Percentiles rank a stretch among this genome's conserved stretches.
Evolutionary conservation across 2,888 invertebrate genomes (phyloP).

Genomic region (Myathropa florea): DNA sequence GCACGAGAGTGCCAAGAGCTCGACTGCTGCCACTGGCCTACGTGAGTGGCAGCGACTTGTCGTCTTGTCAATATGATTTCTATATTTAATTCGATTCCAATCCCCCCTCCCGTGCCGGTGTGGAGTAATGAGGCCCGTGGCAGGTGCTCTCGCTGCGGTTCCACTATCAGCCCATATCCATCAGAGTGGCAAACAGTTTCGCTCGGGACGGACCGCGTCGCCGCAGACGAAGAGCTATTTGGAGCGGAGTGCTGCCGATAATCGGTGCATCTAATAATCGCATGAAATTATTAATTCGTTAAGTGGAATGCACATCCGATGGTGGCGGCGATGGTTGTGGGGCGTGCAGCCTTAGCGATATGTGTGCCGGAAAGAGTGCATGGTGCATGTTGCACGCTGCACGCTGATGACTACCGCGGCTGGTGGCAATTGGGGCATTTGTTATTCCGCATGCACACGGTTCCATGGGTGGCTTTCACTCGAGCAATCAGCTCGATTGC

Average conservation of each 20-base stretch:
- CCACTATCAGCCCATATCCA: conserved; percentile 33
- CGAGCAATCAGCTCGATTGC: neutral
- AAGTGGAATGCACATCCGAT: conserved; percentile 24
- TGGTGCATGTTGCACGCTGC: neutral
- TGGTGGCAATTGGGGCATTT: conserved; percentile 34
- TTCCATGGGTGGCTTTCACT: conserved; percentile 40
- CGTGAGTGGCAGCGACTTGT: conserved; percentile 21
- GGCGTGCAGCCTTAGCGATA: conserved; percentile 1
- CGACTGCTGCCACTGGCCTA: neutral
- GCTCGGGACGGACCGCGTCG: neutral
- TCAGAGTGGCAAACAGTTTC: conserved; percentile 39
- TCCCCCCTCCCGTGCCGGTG: neutral
- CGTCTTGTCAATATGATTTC: conserved; percentile 47
- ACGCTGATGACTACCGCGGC: conserved; percentile 2
- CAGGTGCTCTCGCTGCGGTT: conserved; percentile 5
- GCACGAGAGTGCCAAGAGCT: neutral
- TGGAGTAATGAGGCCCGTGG: conserved; percentile 1
- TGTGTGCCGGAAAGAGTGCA: conserved; percentile 44
- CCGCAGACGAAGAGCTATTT: conserved; percentile 23
- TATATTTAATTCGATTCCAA: conserved; percentile 38
- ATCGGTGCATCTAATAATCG: conserved; percentile 43
- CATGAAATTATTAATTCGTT: conserved; percentile 52
- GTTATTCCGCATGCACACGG: conserved; percentile 30
- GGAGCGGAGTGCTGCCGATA: conserved; percentile 26
- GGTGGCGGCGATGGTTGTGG: neutral